Conservation (phyloP, 2,113 vertebrate genomes). For the Herpailurus yagouaroundi region DNA sequence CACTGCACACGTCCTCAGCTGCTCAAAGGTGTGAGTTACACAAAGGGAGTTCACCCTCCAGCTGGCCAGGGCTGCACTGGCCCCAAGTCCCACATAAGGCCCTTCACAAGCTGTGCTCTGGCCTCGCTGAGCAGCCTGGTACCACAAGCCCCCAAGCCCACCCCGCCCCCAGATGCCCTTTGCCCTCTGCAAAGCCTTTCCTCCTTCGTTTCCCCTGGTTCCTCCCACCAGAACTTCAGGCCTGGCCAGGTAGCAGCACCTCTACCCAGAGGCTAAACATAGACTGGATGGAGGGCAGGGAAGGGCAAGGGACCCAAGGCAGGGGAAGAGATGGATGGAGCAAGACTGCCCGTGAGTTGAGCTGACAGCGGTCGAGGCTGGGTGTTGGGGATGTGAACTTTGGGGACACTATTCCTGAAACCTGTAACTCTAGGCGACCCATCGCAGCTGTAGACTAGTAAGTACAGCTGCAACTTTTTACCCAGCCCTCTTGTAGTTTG, state of each 20-base stretch:
- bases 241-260: background rate
- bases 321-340: background rate
- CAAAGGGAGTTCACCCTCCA: background rate
- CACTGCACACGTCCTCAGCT: background rate
- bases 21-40: background rate
- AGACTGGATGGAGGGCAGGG: background rate
- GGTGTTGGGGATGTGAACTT: background rate
- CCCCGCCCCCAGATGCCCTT: background rate
- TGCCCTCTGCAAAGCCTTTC: background rate
- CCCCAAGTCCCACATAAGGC: background rate
- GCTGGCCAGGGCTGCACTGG: background rate
- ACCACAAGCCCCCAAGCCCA: background rate
- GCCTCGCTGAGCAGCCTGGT: background rate
- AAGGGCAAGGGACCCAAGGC: background rate
- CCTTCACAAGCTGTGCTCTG: background rate
- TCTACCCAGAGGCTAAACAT: background rate
- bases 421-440: background rate
- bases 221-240: background rate
- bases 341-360: accelerated
- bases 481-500: background rate
- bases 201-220: background rate
- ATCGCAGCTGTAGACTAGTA: background rate
- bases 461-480: background rate
- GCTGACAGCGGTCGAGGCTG: background rate
- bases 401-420: background rate